Conservation (phyloP, 2,797 vertebrate species). For the Hemitrygon akajei region DNA sequence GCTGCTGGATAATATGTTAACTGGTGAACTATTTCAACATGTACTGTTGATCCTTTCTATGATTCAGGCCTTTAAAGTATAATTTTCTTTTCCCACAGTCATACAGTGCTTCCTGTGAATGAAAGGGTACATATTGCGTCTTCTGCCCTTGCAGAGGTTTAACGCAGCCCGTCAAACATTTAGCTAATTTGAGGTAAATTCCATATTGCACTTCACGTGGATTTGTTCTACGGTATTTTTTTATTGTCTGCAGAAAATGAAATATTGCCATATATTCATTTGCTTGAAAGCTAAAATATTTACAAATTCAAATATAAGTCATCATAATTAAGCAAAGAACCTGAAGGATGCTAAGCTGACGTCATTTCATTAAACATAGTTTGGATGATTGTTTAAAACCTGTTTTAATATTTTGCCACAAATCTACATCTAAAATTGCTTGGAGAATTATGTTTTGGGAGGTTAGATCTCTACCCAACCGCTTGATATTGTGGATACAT, state of each 20-base stretch:
- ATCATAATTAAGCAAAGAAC: neutral
- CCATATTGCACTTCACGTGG: slow-evolving; percentile 33
- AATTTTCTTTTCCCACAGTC: slow-evolving; percentile 27
- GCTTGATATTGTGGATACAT: neutral
- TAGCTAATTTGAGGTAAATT: slow-evolving; percentile 33
- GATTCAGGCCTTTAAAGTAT: slow-evolving; percentile 31
- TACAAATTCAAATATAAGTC: neutral
- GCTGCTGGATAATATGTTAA: neutral
- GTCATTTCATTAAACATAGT: neutral
- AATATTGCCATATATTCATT: neutral
- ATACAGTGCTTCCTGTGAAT: slow-evolving; percentile 33
- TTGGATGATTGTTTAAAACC: neutral
- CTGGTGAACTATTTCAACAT: slow-evolving; percentile 29
- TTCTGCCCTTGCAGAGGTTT: slow-evolving; percentile 28
- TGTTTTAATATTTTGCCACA: neutral
- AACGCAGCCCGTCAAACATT: slow-evolving; percentile 31
- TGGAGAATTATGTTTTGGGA: neutral
- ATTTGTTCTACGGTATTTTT: slow-evolving; percentile 16
- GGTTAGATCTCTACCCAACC: neutral
- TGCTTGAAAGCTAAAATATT: slow-evolving; percentile 24
- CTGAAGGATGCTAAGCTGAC: neutral
- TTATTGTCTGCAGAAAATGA: slow-evolving; percentile 12
- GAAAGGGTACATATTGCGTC: slow-evolving; percentile 34
- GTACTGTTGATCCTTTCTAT: slow-evolving; percentile 21
- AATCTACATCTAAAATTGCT: neutral